Evolutionary conservation across 2,113 vertebrate genomes (phyloP).

Genomic region (Apodemus sylvaticus): DNA sequence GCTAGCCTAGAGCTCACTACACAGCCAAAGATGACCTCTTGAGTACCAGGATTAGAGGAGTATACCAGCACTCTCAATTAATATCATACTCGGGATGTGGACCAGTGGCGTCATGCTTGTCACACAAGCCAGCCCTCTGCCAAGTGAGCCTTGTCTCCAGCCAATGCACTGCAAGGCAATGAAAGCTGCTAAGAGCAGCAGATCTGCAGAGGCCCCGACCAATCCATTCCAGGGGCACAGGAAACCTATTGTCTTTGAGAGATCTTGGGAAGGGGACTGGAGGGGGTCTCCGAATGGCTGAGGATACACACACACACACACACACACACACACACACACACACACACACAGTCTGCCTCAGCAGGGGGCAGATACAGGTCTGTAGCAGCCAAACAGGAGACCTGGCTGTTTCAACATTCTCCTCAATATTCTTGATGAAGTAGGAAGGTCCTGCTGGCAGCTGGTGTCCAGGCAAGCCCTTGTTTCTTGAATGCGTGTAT

Average conservation of each 20-base stretch:
- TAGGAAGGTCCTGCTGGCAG: rapidly evolving
- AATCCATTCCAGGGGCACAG: background rate
- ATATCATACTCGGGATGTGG: background rate
- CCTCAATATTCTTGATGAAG: background rate
- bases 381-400: background rate
- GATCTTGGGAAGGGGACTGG: background rate
- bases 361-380: background rate
- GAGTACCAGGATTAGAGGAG: background rate
- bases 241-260: background rate
- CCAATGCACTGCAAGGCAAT: background rate
- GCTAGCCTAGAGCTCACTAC: background rate
- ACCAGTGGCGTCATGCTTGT: too few relatives aligned
- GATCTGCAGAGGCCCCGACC: background rate
- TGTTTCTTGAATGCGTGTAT: background rate
- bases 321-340: too few relatives aligned
- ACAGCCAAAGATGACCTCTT: background rate
- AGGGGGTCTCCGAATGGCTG: background rate
- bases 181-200: background rate
- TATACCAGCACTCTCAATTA: background rate
- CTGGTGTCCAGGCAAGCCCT: rapidly evolving
- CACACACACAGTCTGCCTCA: background rate
- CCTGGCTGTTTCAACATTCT: background rate
- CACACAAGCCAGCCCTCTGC: background rate
- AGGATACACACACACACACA: too few relatives aligned
- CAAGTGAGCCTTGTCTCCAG: too few relatives aligned